Percentiles rank a stretch among this genome's conserved stretches.
Conservation (phyloP, 2,888 invertebrate species). For the Megamerina dolium region DNA sequence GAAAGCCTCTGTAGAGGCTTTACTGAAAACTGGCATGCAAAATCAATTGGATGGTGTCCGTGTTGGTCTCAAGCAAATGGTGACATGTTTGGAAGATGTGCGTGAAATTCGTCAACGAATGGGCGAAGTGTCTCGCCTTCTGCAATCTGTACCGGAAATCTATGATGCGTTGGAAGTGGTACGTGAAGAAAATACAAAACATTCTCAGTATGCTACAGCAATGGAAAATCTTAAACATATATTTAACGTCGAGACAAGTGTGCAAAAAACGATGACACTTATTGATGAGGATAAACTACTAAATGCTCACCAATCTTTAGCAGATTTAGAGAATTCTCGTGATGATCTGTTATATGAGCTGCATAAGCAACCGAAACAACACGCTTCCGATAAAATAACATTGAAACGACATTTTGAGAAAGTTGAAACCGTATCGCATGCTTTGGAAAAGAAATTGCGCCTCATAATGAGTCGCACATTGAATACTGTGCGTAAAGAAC, state of each 20-base stretch:
- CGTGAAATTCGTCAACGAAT: conserved; percentile 66
- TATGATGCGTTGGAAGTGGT: conserved; percentile 77
- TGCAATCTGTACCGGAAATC: conserved; percentile 72
- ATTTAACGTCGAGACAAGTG: conserved; percentile 94
- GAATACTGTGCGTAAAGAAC: conserved; percentile 90
- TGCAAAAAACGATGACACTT: conserved; percentile 87
- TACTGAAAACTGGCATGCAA: conserved; percentile 94
- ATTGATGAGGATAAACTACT: conserved; percentile 92
- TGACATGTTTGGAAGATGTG: conserved; percentile 79
- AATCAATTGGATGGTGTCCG: conserved; percentile 95
- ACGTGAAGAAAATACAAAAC: conserved; percentile 85
- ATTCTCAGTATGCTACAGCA: conserved; percentile 96
- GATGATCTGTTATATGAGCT: conserved; percentile 93
- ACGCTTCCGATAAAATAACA: conserved; percentile 77
- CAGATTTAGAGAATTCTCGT: conserved; percentile 92
- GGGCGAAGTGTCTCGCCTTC: conserved; percentile 67
- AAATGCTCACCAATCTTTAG: conserved; percentile 88
- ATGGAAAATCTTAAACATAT: conserved; percentile 98
- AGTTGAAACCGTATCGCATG: conserved; percentile 82
- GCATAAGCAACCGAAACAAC: conserved; percentile 87
- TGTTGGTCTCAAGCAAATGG: conserved; percentile 84
- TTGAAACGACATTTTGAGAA: conserved; percentile 94
- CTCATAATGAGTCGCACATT: conserved; percentile 83
- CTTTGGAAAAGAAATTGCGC: conserved; percentile 86
- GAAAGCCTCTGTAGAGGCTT: conserved; percentile 46